Conservation (phyloP, 1,140 invertebrate species). For the Zaprionus kolodkinae region DNA sequence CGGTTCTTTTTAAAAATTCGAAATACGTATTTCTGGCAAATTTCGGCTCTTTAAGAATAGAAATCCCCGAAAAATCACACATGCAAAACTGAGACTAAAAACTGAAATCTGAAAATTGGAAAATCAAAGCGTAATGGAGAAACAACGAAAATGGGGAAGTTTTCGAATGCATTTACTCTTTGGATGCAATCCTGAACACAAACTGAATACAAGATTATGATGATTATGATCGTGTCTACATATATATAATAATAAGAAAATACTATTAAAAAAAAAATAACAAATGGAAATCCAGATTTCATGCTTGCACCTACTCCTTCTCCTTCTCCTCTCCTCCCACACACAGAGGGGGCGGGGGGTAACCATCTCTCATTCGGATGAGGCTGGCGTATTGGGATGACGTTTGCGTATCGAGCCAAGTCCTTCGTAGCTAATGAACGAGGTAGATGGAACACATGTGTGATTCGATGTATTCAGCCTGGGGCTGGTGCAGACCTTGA, state of each 20-base stretch:
- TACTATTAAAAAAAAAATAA: background rate
- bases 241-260: background rate
- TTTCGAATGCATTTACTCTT: slow-evolving; percentile 8
- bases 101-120: background rate
- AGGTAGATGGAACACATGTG: slow-evolving; percentile 1
- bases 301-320: background rate
- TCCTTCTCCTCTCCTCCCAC: background rate
- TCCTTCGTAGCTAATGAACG: slow-evolving; percentile 29
- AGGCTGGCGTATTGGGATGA: slow-evolving; percentile 38
- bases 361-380: slow-evolving; percentile 18
- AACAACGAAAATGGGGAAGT: background rate
- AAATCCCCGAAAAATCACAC: background rate
- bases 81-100: background rate
- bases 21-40: background rate
- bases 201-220: background rate
- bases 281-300: background rate
- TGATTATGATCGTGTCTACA: background rate
- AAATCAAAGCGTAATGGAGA: background rate
- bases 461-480: background rate
- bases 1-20: background rate
- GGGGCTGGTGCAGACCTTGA: slow-evolving; percentile 22
- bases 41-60: background rate
- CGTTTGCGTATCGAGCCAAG: slow-evolving; percentile 25
- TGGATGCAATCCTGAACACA: background rate
- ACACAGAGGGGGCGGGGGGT: too few species aligned